Base-by-base conservation (phyloP, 2,113 vertebrate species). In the Cepphus grylle region DNA sequence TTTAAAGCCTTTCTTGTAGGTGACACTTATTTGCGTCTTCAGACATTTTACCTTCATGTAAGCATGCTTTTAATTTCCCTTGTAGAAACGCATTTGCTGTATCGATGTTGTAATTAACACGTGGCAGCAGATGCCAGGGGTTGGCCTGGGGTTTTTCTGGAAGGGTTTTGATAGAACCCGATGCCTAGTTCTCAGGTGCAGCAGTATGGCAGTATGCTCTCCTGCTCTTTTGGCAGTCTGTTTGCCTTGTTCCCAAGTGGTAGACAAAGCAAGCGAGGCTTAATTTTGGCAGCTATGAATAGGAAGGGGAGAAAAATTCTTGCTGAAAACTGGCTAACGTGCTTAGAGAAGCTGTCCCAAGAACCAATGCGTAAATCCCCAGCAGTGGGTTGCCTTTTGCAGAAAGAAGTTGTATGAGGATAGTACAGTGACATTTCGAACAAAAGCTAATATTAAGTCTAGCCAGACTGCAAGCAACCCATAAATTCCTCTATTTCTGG, bases 1-100 rank as follows among this genome's bases (percentile, higher is more conserved):
- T 95, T 97, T 90, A 89, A 92, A 97, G 72, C 88, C 67, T 26
- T 96, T 95, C 86, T 50, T 66, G 59, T 87, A 92, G 79, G 49
- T 81, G 47, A 95, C 42, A 76, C 19, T 97, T 96, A 55, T 67
- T 95, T 81, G 65, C 85, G 30, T 90, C 62, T 90, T 84, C 80
- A 94, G 55, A 95, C 49, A 82, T 86, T 88, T 94, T 89, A 86
- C 65, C 42, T 90, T 91, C 69, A 47, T 36, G 32, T 52, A 82
- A 90, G 53, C 14, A n/a, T n/a, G 43, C n/a, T 93, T 94, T 85
- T 95, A 12, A 43, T 94, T 94, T 90, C 25, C 66, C 45, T 89
- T 85, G 21, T 29, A 63, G n/a, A 73, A 80, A 72, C 5, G 15
- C 8, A 8, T 56, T 95, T 94, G 42, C 30, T 92, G 96, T 86